Base-by-base conservation (phyloP, 2,888 invertebrate species). In the Hydroisotoma schaefferi region DNA sequence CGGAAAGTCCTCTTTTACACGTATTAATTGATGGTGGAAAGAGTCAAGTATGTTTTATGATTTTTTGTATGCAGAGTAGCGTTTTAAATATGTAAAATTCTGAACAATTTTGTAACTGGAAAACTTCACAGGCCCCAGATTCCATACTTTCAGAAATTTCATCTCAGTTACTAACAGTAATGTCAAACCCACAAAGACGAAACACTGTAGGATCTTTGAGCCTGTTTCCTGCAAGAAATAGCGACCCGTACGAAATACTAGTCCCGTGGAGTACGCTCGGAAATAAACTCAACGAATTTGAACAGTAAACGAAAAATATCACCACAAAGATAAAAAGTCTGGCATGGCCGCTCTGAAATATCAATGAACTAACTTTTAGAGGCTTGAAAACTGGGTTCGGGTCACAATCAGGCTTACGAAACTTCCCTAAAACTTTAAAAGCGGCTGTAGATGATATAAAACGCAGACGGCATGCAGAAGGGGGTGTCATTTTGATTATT, bases 401-500 rank as follows among this genome's bases (percentile, higher is more conserved):
- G 5, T 25, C 3, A 15, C 5, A 2, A 4, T 10, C 2, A 5
- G 53, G 53, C 2, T 53, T 53, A n/a, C 28, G 37, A 23, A 27
- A 53, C 18, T 53, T 26, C 18, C 33, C 26, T 15, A 43, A 18
- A 40, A 67, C 69, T 5, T 54, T 69, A 27, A 48, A 54, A 46
- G 57, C 57, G 48, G 55, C 57, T 4, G 47, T 53, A 5, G 49
- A 54, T 15, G 38, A 61, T 8, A 58, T 69, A 2, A 67, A 67
- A 27, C 29, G 23, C 27, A 40, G 56, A 20, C 53, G 61, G 38
- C 67, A 64, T 43, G 15, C 27, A 28, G 55, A 66, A 26, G 69
- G 69, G n/a, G 57, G 61, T 10, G 60, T 62, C 1, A 52, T 69
- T 40, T 44, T 69, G 2, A 51, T 69, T 6, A 29, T 69, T 4